Evolutionary conservation across 2,113 vertebrate species (phyloP), one percentile per base, ranked within the genome.

Genomic region (Ardeotis arabs): DNA sequence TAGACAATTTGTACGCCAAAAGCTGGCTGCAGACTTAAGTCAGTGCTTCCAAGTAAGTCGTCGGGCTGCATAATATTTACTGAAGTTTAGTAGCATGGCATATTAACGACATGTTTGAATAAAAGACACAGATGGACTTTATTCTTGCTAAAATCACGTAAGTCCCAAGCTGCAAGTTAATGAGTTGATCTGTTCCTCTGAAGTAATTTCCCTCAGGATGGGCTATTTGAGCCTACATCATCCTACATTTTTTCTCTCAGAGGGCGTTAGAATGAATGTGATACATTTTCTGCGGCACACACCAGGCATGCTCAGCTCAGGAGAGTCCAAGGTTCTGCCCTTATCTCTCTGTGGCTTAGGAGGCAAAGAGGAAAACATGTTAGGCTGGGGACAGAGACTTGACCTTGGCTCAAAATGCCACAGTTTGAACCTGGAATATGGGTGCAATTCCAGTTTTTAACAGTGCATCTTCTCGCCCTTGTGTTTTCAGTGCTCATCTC

Each of bases 1-100:
- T 45, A 94, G 90, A 93, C 55, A 77, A 93, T 93, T 88, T 90
- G 88, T 92, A 96, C 6, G 13, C 72, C 86, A 86, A 72, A 90
- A 75, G 87, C 74, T 96, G 90, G 86, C 84, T 84, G 14, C 89
- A 63, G 88, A 14, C 76, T 86, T 55, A 9, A 82, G 55, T n/a
- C 1, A 0, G 13, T 19, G 35, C 89, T 95, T 95, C 89, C 93
- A 66, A 83, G 81, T 39, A 70, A 95, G 80, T 55, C 16, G 10
- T 87, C 64, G 41, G 77, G 78, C 83, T 81, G 85, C n/a, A 17
- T 22, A 74, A 77, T 59, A 66, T 89, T 93, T 68, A 52, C 76
- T 66, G 93, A 77, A 87, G 79, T 94, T 89, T 82, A 72, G 91
- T 47, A 95, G 90, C 49, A 19, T 27, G 81, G 89, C 68, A 66